Evolutionary conservation across 2,888 invertebrate species (phyloP), one percentile per base, ranked within the genome.

Genomic region (Hirtodrosophila confusa): DNA sequence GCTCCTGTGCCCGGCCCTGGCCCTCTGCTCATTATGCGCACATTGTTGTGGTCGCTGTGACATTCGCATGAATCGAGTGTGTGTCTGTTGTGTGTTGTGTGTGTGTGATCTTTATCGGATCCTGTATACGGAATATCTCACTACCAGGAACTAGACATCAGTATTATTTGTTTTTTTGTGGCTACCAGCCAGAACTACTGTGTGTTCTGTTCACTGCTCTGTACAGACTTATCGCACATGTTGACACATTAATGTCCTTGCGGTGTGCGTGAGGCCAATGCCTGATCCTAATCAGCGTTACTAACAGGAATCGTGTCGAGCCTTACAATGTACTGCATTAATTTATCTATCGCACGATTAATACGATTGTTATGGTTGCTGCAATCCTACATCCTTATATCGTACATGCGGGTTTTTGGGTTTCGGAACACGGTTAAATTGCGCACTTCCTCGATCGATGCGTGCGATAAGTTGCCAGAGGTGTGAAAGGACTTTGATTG

Each of bases 191-290:
- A 43, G 45, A 70, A 65, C 84, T 69, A 83, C 83, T 75, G 78
- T 76, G 72, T 49, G 61, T 41, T 35, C 45, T 53, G 31, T 36
- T 36, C 56, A 11, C 27, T 36, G 35, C 40, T 44, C 37, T 47
- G 37, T 44, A 11, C 45, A 17, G 41, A 73, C 49, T 55, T 68
- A 51, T 80, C 83, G 84, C 69, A 86, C 84, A 86, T 85, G 85
- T 80, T 85, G 88, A 88, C 88, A 85, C 88, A 85, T 85, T 85
- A 85, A 85, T 85, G 84, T 79, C 69, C 67, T 69, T 67, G 58
- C 53, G 50, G 51, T 53, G 86, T 86, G 84, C 86, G 83, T 88
- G 86, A 67, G 84, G 70, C 72, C 76, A 36, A 63, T 68, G 74
- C 65, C 43, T 68, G 85, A 85, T 85, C 76, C 62, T 88, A 88